Evolutionary conservation across 2,888 invertebrate genomes (phyloP).

Genomic region (Trachelus stipa): DNA sequence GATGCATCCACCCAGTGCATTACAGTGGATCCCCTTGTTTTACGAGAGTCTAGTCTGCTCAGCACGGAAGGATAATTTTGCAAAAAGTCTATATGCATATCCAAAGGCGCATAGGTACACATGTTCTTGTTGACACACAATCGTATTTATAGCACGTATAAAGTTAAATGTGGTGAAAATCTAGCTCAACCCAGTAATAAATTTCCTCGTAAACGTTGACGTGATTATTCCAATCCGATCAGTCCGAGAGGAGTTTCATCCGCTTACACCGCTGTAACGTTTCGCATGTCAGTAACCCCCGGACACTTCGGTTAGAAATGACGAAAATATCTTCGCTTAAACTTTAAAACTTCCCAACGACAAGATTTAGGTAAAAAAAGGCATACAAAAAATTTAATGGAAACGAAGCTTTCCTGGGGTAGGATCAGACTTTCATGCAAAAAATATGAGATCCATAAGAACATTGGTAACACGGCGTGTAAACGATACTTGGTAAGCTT

Average conservation of each 20-base stretch:
- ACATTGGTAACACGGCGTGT: neutral
- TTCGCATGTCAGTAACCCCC: constrained; percentile 25
- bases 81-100: neutral
- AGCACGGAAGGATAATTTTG: neutral
- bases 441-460: neutral
- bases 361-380: neutral
- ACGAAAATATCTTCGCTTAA: neutral
- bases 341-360: neutral
- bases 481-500: neutral
- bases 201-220: constrained; percentile 37
- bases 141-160: constrained; percentile 33
- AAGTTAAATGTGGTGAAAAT: constrained; percentile 46
- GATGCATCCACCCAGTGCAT: neutral
- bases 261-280: constrained; percentile 27
- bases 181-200: constrained; percentile 37
- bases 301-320: neutral
- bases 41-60: neutral
- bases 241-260: constrained; percentile 22
- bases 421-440: neutral
- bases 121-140: constrained; percentile 6
- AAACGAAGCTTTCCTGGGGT: neutral
- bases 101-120: neutral
- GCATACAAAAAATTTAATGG: neutral
- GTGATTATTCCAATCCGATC: constrained; percentile 37
- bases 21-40: neutral